Percentiles rank a stretch among this genome's conserved stretches.
Conservation (phyloP, 2,113 vertebrate genomes). For the Mormyrus iriodes region DNA sequence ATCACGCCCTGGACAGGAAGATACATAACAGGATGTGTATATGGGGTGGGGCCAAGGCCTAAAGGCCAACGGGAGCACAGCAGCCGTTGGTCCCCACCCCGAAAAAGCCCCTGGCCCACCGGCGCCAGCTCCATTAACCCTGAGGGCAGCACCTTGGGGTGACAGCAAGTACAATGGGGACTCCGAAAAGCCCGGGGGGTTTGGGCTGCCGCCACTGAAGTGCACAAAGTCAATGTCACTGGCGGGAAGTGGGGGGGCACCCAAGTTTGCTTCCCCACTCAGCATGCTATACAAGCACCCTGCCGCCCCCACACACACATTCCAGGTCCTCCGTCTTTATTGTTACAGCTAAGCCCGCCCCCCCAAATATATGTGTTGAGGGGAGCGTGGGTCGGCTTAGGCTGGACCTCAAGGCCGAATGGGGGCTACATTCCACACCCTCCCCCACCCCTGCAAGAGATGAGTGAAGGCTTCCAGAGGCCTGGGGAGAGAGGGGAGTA, state of each 20-base stretch:
- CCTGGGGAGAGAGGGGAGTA: background rate
- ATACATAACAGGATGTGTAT: background rate
- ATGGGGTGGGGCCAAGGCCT: background rate
- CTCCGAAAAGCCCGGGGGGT: background rate
- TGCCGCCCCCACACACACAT: background rate
- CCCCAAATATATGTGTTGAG: background rate
- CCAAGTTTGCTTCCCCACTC: background rate
- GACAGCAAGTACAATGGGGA: conserved; percentile 41
- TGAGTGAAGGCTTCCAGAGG: background rate
- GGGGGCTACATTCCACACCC: background rate
- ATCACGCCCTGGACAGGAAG: conserved; percentile 58
- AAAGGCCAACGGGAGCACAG: background rate
- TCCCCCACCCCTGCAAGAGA: background rate
- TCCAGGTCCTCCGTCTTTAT: background rate
- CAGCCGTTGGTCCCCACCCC: no score
- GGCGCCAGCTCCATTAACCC: conserved; percentile 25
- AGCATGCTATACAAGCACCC: background rate
- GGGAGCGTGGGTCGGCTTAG: background rate
- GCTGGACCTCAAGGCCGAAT: background rate
- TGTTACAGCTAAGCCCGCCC: no score
- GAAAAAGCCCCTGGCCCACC: background rate
- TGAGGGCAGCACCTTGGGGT: conserved; percentile 29
- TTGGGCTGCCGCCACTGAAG: no score
- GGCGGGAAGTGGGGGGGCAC: background rate
- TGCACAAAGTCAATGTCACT: no score